Conservation (phyloP, 2,797 vertebrate species). For the Sparus aurata region DNA sequence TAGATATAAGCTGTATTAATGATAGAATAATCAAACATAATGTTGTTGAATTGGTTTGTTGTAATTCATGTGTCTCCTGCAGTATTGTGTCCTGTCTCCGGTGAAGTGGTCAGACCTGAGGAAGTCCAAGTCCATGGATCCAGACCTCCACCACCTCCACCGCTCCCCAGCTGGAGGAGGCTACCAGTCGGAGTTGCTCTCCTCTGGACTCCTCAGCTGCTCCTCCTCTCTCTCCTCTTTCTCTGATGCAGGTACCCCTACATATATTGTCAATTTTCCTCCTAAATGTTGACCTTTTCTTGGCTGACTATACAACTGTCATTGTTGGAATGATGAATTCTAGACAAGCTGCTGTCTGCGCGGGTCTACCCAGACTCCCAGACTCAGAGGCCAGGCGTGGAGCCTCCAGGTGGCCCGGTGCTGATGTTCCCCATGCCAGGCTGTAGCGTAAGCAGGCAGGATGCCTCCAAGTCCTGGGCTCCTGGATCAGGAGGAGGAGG, state of each 20-base stretch:
- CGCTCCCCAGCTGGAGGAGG: conserved; percentile 70
- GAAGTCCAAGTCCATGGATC: conserved; percentile 89
- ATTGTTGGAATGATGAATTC: conserved; percentile 2
- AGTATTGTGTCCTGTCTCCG: conserved; percentile 93
- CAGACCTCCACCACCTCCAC: conserved; percentile 88
- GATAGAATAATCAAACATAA: not conserved
- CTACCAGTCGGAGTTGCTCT: conserved; percentile 64
- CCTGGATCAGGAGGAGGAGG: conserved; percentile 76
- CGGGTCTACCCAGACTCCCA: conserved; percentile 88
- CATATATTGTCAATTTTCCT: not conserved
- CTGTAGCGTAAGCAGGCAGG: conserved; percentile 78
- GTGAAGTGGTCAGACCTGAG: conserved; percentile 92
- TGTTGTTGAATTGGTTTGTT: not conserved
- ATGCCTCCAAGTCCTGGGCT: conserved; percentile 82
- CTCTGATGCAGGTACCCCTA: conserved; percentile 84
- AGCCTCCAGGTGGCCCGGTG: conserved; percentile 81
- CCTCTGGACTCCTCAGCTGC: conserved; percentile 75
- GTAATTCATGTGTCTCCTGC: conserved; percentile 26
- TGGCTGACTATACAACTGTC: not conserved
- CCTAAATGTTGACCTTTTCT: not conserved
- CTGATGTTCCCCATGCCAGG: conserved; percentile 86
- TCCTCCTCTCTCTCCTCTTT: conserved; percentile 84
- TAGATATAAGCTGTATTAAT: not conserved
- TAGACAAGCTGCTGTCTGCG: conserved; percentile 87
- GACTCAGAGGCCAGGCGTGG: conserved; percentile 82